Base-by-base conservation (phyloP, 1,140 invertebrate genomes). In the Ganaspis sp. region DNA sequence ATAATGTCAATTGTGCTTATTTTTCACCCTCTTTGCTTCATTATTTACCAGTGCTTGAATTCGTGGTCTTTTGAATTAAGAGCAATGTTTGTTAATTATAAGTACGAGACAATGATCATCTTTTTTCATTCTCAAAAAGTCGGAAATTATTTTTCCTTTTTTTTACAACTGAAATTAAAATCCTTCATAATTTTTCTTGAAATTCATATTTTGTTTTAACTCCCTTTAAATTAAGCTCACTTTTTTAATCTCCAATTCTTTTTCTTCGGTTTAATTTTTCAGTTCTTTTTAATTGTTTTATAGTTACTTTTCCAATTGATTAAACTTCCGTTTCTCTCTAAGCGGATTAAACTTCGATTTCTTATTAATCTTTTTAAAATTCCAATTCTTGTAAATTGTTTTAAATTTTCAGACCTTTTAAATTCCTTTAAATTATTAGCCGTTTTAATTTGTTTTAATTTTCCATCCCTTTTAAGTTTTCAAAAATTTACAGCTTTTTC, bases 1-100 rank as follows among this genome's bases (percentile, higher is more conserved):
- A 29, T 64, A 64, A 64, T 21, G 23, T 29, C 54, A 64, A 29
- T 64, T 64, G 54, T 64, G 26, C 26, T 64, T 64, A 29, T 64
- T 64, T 29, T 29, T 29, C 21, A 29, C 54, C 54, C 54, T 64
- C 21, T 64, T 64, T 29, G 11, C 54, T 64, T 64, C 54, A 64
- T 26, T 64, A 64, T 64, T 64, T 12, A 64, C 23, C 23, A 64
- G 54, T 29, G 23, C 23, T 11, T 58, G 21, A 1, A 26, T 64
- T 29, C 12, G 11, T 17, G 45, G 17, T n/a, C 54, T 64, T 15
- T 29, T 29, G 23, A 29, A 64, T 64, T 64, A 64, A n/a, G 12
- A 29, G 21, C 5, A 15, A 29, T 64, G 58, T n/a, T 64, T 64
- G 12, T 64, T 54, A 64, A 64, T 34, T 64, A n/a, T 15, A 15